phyloP scores from a whole-genome alignment of 2,113 vertebrate genomes.

The Diadophis punctatus region DNA sequence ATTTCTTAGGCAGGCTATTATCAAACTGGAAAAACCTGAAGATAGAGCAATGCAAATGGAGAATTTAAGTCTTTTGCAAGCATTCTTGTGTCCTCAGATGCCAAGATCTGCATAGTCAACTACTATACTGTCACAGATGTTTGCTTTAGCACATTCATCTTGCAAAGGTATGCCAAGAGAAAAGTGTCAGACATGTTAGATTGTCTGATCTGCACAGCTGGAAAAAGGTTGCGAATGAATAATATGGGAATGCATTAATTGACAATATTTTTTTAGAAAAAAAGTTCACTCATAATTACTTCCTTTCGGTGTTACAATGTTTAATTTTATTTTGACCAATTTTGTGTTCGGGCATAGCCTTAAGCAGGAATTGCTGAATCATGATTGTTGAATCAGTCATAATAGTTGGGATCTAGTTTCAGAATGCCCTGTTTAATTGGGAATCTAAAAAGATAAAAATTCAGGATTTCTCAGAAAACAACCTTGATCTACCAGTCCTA shows the following conservation, averaged over 20 bases:
- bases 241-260: constrained; percentile 39
- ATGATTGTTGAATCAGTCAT: background rate
- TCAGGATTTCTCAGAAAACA: background rate
- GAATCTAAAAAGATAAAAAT: background rate
- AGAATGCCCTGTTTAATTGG: background rate
- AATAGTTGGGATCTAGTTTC: background rate
- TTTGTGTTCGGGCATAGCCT: background rate
- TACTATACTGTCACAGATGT: constrained; percentile 33
- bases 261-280: background rate
- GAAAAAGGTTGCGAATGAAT: constrained; percentile 42
- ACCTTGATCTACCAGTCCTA: background rate
- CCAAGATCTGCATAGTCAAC: constrained; percentile 29
- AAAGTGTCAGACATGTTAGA: constrained; percentile 42
- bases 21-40: background rate
- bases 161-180: constrained; percentile 45
- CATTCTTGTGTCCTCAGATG: constrained; percentile 33
- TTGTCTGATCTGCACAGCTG: constrained; percentile 42
- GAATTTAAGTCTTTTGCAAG: constrained; percentile 38
- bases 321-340: background rate
- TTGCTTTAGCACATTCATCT: background rate
- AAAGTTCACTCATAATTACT: background rate
- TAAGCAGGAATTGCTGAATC: background rate
- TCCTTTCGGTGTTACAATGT: background rate
- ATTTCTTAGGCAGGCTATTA: background rate
- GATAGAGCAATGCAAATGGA: background rate